Percentiles rank a stretch among this genome's conserved stretches.
These are phyloP conservation scores for Hucho hucho DNA, from an alignment of 2,113 vertebrate genomes.

Conservation along the genomic window DNA sequence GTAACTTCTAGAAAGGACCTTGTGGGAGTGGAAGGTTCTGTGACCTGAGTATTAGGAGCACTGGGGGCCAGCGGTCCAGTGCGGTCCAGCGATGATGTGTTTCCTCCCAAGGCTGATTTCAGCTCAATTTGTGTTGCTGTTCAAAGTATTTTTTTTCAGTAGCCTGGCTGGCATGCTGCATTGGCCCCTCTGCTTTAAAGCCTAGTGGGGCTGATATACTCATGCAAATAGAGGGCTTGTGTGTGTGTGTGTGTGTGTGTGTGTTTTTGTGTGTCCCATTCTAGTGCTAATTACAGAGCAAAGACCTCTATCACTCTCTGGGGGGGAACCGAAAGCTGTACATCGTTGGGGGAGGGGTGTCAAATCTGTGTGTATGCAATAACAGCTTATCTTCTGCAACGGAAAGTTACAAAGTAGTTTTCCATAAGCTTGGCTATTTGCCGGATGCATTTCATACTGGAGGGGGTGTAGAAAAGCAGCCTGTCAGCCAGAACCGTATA, in stretches of 20 bases:
- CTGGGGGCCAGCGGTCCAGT: too few relatives aligned
- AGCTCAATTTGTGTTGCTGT: too few relatives aligned
- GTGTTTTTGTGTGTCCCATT: background rate
- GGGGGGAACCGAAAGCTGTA: too few relatives aligned
- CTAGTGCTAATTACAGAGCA: too few relatives aligned
- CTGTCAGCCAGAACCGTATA: background rate
- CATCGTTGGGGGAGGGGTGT: too few relatives aligned
- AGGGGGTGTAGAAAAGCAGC: background rate
- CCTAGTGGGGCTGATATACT: background rate
- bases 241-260: constrained; percentile 9
- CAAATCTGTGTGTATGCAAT: background rate
- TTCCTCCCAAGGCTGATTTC: too few relatives aligned
- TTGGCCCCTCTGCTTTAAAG: background rate
- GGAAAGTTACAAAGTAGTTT: background rate
- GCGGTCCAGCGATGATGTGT: too few relatives aligned
- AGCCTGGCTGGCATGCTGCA: background rate
- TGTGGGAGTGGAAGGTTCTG: constrained; percentile 14
- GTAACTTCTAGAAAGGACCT: background rate
- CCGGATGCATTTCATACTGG: background rate
- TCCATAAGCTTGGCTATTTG: background rate
- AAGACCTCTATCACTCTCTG: too few relatives aligned
- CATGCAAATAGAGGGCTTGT: background rate
- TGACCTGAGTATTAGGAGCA: background rate
- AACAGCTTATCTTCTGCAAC: background rate
- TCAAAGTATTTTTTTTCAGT: too few relatives aligned